Evolutionary conservation across 2,888 invertebrate genomes (phyloP).

Genomic region (Patella pellucida): DNA sequence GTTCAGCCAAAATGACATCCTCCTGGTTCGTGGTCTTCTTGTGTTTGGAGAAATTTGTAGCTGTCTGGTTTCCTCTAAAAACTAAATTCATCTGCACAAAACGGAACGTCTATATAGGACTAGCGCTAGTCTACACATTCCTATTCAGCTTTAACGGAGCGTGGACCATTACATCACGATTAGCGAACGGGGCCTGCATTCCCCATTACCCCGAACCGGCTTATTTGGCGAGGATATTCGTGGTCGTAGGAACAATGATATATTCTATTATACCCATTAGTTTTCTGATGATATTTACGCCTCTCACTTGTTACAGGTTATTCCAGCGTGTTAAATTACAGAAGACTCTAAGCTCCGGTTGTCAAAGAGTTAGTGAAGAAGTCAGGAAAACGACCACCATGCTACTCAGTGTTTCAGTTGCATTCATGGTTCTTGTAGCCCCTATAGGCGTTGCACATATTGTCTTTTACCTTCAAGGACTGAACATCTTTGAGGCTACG

Average conservation of each 20-base stretch:
- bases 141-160: conserved; percentile 38
- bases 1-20: too few relatives aligned
- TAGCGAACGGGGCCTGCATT: conserved; percentile 39
- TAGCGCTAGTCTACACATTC: conserved; percentile 34
- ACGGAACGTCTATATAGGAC: conserved; percentile 28
- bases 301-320: too few relatives aligned
- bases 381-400: too few relatives aligned
- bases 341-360: too few relatives aligned
- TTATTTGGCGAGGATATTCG: conserved; percentile 29
- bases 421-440: conserved; percentile 50
- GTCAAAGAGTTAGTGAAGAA: too few relatives aligned
- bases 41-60: conserved; percentile 49
- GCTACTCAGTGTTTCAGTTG: conserved; percentile 44
- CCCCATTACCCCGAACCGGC: conserved; percentile 37
- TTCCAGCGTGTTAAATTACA: too few relatives aligned
- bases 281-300: too few relatives aligned
- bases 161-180: conserved; percentile 45
- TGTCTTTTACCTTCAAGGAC: conserved; percentile 35
- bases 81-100: conserved; percentile 44
- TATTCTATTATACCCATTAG: conserved; percentile 46
- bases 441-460: conserved; percentile 50
- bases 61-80: conserved; percentile 48
- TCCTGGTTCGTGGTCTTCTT: conserved; percentile 47
- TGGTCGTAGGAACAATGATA: conserved; percentile 34
- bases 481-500: conserved; percentile 44